phyloP scores from a whole-genome alignment of 2,797 vertebrate genomes.

The Tarsius wallacei region DNA sequence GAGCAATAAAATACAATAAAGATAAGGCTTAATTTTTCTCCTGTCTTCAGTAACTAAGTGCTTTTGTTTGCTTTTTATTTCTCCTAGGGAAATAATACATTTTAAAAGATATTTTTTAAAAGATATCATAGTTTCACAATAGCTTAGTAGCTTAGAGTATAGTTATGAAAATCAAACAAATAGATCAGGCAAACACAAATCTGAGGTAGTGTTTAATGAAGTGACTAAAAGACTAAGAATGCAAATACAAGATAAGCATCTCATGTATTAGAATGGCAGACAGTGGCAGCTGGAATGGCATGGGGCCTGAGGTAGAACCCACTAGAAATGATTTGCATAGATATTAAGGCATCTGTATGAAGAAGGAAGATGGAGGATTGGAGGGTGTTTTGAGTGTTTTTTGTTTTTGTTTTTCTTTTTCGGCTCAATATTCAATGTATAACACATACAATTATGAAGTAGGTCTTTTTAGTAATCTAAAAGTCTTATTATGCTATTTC shows the following conservation, averaged over 20 bases:
- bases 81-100: neutral
- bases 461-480: neutral
- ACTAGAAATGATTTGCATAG: neutral
- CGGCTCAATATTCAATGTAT: neutral
- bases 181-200: neutral
- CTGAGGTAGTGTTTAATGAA: neutral
- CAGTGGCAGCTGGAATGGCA: neutral
- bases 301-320: fast-evolving
- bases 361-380: neutral
- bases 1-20: neutral
- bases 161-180: neutral
- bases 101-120: neutral
- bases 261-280: neutral
- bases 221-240: neutral
- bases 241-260: neutral
- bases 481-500: neutral
- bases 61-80: neutral
- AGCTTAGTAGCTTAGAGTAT: neutral
- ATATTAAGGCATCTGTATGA: neutral
- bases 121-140: neutral
- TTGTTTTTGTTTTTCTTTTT: neutral
- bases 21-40: neutral
- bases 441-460: neutral
- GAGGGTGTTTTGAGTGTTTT: neutral
- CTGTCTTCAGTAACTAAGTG: neutral